These are phyloP conservation scores for Alauda arvensis DNA, from an alignment of 2,797 vertebrate genomes.

Conservation along the genomic window DNA sequence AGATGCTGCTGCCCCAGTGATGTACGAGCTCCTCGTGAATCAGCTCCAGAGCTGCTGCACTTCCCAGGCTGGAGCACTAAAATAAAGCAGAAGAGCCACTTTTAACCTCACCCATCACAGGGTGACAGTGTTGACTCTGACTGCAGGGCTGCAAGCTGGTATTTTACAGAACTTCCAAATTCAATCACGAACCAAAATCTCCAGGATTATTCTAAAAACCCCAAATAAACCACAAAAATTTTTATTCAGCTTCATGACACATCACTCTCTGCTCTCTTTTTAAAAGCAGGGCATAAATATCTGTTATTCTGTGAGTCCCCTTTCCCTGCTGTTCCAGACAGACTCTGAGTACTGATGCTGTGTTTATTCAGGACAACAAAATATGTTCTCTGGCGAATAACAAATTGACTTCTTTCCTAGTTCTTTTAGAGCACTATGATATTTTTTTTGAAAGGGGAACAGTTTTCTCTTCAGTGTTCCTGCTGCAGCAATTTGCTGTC, in stretches of 20 bases:
- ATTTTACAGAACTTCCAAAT: not conserved
- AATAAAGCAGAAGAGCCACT: not conserved
- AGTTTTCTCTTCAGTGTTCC: not conserved
- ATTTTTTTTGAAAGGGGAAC: conserved; percentile 64
- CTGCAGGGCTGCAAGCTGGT: not conserved
- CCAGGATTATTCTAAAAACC: not conserved
- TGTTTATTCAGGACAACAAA: conserved; percentile 74
- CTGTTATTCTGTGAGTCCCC: conserved; percentile 35
- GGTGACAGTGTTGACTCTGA: not conserved
- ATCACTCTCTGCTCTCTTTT: not conserved
- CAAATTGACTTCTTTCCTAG: conserved; percentile 66
- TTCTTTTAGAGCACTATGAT: conserved; percentile 67
- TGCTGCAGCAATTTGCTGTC: conserved; percentile 29
- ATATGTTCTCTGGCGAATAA: conserved; percentile 70
- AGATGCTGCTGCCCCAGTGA: not conserved
- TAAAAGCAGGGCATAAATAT: conserved; percentile 60
- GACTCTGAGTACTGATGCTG: conserved; percentile 43
- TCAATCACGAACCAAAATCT: not conserved
- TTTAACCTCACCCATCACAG: not conserved
- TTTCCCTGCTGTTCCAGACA: conserved; percentile 53
- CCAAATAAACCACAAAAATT: not conserved
- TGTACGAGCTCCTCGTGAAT: fast-evolving
- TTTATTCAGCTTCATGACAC: not conserved
- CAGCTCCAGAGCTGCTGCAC: not conserved
- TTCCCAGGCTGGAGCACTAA: not conserved